phyloP scores from a whole-genome alignment of 2,797 vertebrate species.

The Ptychobarbus kaznakovi region DNA sequence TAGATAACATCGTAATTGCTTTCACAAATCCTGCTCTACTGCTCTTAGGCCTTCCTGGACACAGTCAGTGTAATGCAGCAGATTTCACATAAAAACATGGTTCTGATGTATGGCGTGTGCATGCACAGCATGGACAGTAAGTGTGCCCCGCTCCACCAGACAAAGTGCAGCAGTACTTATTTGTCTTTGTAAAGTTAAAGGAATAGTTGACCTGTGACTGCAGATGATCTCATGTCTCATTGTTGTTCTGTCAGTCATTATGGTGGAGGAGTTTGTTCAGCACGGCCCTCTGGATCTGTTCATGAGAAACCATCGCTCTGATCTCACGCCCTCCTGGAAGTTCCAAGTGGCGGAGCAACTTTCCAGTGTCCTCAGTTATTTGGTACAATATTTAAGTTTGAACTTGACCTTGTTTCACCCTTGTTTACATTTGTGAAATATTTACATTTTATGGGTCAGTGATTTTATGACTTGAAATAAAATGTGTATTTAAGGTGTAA shows the following conservation, averaged over 20 bases:
- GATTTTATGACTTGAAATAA: no score
- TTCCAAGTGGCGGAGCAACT: conserved; percentile 89
- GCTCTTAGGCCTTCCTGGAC: conserved; percentile 82
- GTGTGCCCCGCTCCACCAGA: conserved; percentile 56
- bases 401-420: not conserved
- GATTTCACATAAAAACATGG: conserved; percentile 87
- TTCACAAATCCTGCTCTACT: not conserved
- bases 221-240: not conserved
- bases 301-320: conserved; percentile 81
- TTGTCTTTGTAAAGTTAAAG: not conserved
- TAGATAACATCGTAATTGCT: not conserved
- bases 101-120: conserved; percentile 84
- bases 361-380: conserved; percentile 85
- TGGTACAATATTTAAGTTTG: conserved; percentile 75
- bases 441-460: no score
- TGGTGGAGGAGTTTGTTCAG: conserved; percentile 88
- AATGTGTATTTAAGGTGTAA: not conserved
- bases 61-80: conserved; percentile 88
- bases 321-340: conserved; percentile 85
- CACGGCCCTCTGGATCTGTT: conserved; percentile 86
- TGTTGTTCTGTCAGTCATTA: conserved; percentile 78
- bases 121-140: conserved; percentile 86
- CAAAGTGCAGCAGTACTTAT: not conserved
- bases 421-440: not conserved
- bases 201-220: not conserved